These are phyloP conservation scores for Epinotia demarniana DNA, from an alignment of 2,888 invertebrate genomes.

Conservation along the genomic window DNA sequence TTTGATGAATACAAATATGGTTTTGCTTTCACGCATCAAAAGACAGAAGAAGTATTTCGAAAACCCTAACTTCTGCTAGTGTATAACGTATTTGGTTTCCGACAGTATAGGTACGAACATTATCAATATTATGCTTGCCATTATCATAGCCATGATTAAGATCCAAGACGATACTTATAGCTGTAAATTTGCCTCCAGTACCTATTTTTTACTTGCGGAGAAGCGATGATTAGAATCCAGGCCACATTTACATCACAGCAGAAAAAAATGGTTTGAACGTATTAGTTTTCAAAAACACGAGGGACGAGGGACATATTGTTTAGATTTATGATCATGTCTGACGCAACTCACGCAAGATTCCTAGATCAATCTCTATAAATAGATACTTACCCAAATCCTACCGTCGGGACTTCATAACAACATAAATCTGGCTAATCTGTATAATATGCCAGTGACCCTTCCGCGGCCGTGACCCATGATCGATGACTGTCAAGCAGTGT, in stretches of 20 bases:
- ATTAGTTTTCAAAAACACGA: too few relatives aligned
- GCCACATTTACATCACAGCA: too few relatives aligned
- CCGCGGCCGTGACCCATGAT: slow-evolving; percentile 55
- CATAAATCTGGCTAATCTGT: slow-evolving; percentile 31
- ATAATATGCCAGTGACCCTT: slow-evolving; percentile 40
- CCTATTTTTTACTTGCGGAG: too few relatives aligned
- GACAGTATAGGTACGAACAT: too few relatives aligned
- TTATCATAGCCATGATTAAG: not conserved
- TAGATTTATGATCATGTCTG: too few relatives aligned
- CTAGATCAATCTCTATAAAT: slow-evolving; percentile 6
- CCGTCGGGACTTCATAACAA: not conserved
- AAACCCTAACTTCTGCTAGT: not conserved
- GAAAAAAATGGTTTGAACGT: too few relatives aligned
- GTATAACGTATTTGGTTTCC: not conserved
- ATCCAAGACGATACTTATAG: not conserved
- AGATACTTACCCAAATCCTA: slow-evolving; percentile 1
- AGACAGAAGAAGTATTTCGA: not conserved
- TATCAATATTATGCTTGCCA: too few relatives aligned
- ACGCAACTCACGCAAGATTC: too few relatives aligned
- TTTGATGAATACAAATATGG: not conserved
- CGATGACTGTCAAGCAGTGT: slow-evolving; percentile 69
- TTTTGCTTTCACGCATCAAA: not conserved
- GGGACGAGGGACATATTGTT: too few relatives aligned
- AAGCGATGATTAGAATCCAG: too few relatives aligned
- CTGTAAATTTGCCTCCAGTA: too few relatives aligned